Evolutionary conservation across 2,888 invertebrate species (phyloP).

Genomic region (Tipula unca): DNA sequence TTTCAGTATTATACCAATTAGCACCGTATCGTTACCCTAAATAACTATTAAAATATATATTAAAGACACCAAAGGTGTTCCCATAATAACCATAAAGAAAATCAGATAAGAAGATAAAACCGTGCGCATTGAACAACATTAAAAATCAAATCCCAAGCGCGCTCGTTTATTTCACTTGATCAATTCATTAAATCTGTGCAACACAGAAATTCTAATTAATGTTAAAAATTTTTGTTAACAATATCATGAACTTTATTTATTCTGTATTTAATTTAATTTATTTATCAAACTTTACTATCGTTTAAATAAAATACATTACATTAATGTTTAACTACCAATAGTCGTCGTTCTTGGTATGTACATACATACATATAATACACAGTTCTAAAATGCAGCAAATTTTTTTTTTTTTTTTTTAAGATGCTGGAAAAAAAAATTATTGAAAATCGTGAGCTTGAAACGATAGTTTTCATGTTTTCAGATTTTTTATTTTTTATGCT

Average conservation of each 20-base stretch:
- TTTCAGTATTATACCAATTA: neutral
- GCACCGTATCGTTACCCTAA: neutral
- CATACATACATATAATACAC: neutral
- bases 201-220: neutral
- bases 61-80: conserved; percentile 8
- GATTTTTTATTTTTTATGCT: neutral
- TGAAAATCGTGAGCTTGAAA: conserved; percentile 4
- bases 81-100: neutral
- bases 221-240: neutral
- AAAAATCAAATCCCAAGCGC: neutral
- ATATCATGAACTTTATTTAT: conserved; percentile 14
- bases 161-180: neutral
- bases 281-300: conserved; percentile 8
- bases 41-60: neutral
- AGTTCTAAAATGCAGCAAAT: neutral
- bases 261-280: conserved; percentile 14
- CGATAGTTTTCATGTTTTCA: neutral
- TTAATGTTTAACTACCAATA: conserved; percentile 14
- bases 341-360: neutral
- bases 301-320: neutral
- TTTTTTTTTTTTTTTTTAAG: neutral
- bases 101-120: neutral
- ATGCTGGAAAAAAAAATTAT: neutral
- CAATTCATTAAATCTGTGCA: neutral
- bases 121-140: neutral